These are phyloP conservation scores for Terebella lapidaria DNA, from an alignment of 2,888 invertebrate genomes.

Conservation along the genomic window DNA sequence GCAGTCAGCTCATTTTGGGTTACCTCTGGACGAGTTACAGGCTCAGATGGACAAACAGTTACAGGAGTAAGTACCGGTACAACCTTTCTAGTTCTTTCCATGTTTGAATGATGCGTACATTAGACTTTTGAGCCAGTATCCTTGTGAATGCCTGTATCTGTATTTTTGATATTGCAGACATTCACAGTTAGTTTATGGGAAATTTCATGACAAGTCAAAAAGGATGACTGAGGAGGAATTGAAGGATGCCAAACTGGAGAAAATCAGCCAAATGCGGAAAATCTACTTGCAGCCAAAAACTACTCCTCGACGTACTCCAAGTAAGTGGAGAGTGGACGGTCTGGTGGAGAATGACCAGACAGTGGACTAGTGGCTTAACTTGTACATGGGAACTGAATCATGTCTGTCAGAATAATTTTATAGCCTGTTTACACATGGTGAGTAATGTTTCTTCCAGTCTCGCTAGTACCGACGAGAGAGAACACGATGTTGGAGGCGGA, in stretches of 20 bases:
- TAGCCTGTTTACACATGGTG: too few relatives aligned
- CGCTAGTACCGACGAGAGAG: too few relatives aligned
- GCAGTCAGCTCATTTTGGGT: constrained; percentile 39
- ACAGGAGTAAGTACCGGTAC: constrained; percentile 37
- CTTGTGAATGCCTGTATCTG: not conserved
- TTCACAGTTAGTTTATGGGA: constrained; percentile 41
- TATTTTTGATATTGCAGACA: constrained; percentile 28
- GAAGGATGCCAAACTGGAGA: constrained; percentile 38
- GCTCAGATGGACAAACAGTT: constrained; percentile 39
- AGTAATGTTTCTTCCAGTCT: too few relatives aligned
- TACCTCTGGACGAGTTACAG: constrained; percentile 39
- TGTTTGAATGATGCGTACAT: not conserved
- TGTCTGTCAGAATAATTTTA: too few relatives aligned
- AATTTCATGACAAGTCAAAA: constrained; percentile 29
- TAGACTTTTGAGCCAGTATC: not conserved
- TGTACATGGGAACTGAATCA: too few relatives aligned
- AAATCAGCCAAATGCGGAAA: constrained; percentile 44
- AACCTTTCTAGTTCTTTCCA: not conserved
- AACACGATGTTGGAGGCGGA: constrained; percentile 27
- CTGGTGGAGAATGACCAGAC: too few relatives aligned
- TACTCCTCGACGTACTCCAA: constrained; percentile 23
- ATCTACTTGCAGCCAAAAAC: constrained; percentile 44
- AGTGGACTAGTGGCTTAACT: too few relatives aligned
- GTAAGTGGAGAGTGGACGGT: not conserved
- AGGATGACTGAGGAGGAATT: constrained; percentile 27